Evolutionary conservation across 2,113 vertebrate species (phyloP).

Genomic region (Colinus virginianus): DNA sequence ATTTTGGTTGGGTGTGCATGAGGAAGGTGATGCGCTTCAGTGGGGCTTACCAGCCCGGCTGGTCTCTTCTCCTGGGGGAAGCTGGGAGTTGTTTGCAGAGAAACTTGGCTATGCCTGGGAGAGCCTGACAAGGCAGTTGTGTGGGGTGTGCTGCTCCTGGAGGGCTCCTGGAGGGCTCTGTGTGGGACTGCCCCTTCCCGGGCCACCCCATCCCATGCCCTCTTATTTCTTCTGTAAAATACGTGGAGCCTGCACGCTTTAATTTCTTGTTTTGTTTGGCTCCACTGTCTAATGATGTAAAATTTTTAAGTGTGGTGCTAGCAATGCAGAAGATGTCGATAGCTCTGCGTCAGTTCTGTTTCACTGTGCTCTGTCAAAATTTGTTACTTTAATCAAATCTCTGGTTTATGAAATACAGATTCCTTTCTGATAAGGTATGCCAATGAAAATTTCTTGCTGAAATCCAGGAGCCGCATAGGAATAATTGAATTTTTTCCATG

Average conservation of each 20-base stretch:
- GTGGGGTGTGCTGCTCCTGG: rapidly evolving
- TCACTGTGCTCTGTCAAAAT: neutral
- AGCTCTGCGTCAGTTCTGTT: neutral
- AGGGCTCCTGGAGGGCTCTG: rapidly evolving
- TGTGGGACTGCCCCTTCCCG: neutral
- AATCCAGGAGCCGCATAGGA: neutral
- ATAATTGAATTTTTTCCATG: neutral
- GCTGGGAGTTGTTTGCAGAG: neutral
- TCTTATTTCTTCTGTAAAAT: neutral
- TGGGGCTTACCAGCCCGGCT: neutral
- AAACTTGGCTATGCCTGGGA: neutral
- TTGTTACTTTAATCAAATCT: neutral
- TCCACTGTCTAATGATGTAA: neutral
- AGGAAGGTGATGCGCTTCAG: rapidly evolving
- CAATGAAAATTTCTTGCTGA: neutral
- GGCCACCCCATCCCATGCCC: neutral
- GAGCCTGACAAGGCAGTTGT: rapidly evolving
- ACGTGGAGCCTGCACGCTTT: neutral
- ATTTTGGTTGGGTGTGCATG: neutral
- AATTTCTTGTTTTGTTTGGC: neutral
- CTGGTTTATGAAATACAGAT: neutral
- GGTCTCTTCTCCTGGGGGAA: rapidly evolving
- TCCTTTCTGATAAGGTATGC: neutral
- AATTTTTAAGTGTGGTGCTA: neutral
- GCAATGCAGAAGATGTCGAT: neutral